Evolutionary conservation across 2,113 vertebrate genomes (phyloP), one percentile per base, ranked within the genome.

Genomic region (Melanotaenia duboulayi): DNA sequence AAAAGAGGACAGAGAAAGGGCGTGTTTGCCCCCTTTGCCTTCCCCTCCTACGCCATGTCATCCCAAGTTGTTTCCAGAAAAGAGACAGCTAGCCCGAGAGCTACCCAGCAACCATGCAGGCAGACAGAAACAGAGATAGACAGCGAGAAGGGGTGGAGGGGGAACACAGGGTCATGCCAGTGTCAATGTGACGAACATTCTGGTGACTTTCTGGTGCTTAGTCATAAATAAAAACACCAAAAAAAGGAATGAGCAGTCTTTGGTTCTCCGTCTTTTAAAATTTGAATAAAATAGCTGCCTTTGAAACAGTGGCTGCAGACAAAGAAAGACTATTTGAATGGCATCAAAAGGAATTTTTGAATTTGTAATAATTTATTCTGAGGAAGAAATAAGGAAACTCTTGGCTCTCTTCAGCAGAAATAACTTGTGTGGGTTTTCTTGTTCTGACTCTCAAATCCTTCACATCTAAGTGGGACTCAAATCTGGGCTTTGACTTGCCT

Each of bases 61-160:
- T 58, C 57, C 32, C 0, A 50, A 63, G 76, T 67, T 52, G 66
- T 65, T 77, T 63, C 63, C 66, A 44, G 70, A 68, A 80, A 74
- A 48, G 46, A 25, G 82, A 86, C 86, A 84, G 84, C 61, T 82
- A 23, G 80, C 75, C 83, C 54, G 51, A 17, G 48, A 78, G 78
- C 80, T 74, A 64, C 73, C 82, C 61, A 22, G 79, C 58, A 74
- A 78, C 76, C n/a, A 20, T 12, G 11, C 56, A 39, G 71, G 28
- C 71, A 59, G 67, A 82, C 11, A 11, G 40, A 65, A 51, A 80
- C 69, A 35, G 74, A 74, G 54, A 74, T 11, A 39, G 65, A 66
- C 11, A 11, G 64, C 51, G 25, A 50, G 24, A 56, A 44, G 11
- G 35, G 35, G 28, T 4, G 23, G 49, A 13, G 61, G 12, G 59